phyloP scores from a whole-genome alignment of 2,888 invertebrate genomes.

The Prenolepis imparis region DNA sequence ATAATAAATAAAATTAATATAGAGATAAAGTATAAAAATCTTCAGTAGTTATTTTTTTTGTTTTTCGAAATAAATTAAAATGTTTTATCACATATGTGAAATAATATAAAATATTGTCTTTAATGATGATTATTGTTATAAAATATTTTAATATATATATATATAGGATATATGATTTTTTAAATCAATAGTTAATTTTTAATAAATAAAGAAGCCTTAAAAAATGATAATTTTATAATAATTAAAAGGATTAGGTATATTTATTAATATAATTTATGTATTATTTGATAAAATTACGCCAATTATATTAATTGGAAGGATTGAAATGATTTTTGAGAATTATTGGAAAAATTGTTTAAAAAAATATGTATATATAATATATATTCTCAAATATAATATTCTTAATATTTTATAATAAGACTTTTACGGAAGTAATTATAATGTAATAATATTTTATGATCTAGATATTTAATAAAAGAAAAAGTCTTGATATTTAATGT shows the following conservation, averaged over 20 bases:
- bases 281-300: background rate
- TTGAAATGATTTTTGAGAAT: background rate
- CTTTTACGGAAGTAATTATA: background rate
- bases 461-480: too few relatives aligned
- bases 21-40: background rate
- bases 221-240: background rate
- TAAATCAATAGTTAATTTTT: background rate
- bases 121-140: background rate
- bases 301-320: background rate
- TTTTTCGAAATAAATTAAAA: background rate
- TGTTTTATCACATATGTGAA: background rate
- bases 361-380: background rate
- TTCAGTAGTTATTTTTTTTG: background rate
- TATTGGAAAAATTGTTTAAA: background rate
- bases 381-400: background rate
- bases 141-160: constrained; percentile 1
- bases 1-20: background rate
- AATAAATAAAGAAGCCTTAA: background rate
- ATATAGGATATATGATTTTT: background rate
- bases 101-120: background rate
- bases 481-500: background rate
- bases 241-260: background rate
- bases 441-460: background rate
- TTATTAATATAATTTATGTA: background rate
- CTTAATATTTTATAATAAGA: background rate